Base-by-base conservation (phyloP, 2,113 vertebrate species). In the Malurus melanocephalus region DNA sequence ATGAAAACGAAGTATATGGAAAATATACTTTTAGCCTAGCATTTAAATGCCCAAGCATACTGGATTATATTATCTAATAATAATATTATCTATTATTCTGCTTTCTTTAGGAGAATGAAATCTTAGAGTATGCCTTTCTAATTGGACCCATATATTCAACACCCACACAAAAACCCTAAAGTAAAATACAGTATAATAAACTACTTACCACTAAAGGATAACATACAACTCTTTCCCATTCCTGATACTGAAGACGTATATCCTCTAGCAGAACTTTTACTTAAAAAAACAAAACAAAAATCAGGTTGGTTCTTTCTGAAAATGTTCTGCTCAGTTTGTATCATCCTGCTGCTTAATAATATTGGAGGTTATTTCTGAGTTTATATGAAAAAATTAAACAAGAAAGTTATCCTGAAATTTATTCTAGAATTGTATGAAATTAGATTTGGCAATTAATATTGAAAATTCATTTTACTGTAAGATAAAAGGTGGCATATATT, bases 161-260 rank as follows among this genome's bases (percentile, higher is more conserved):
- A 85, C 0, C 3, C 30, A 4, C 20, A 62, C 7, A 60, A 79
- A 80, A 79, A 81, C 62, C 3, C 0, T 11, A 18, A 49, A 30
- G 6, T 57, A 79, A 75, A 81, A 76, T 38, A 35, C 7, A 62
- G 33, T 40, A 16, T 3, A 83, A 30, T 57, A 71, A 71, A 16
- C n/a, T 92, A 94, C 97, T 97, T 93, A 98, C 98, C 97, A 80
- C 87, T 91, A 82, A 97, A 96, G 43, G 97, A 95, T 52, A 97
- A 80, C 93, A 97, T 32, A 78, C 95, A 93, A 68, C 91, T 93
- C 91, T 97, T 98, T 60, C 94, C 88, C 38, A 97, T 74, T 89
- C 94, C 95, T 85, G 97, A 93, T 51, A 95, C 48, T 46, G 97
- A 92, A 73, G 95, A 27, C 30, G 95, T 30, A 69, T 97, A 96